These are phyloP conservation scores for Phrynosoma platyrhinos DNA, from an alignment of 2,113 vertebrate genomes.

Conservation along the genomic window DNA sequence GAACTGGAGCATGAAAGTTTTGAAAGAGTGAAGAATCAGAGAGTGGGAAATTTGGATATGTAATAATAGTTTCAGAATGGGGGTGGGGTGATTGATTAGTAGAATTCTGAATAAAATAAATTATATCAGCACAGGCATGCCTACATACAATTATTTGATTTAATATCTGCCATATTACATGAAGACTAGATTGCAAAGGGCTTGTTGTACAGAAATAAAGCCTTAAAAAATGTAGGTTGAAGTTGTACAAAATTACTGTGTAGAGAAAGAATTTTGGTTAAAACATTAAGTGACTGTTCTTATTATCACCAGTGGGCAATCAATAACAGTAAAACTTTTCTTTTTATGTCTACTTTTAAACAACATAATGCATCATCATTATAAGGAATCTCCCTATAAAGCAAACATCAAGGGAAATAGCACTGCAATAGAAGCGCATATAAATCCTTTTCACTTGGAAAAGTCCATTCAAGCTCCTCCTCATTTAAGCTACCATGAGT, in stretches of 20 bases:
- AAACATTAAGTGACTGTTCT: background rate
- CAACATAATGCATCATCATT: background rate
- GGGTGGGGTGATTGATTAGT: slow-evolving; percentile 31
- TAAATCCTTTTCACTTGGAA: background rate
- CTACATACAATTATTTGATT: slow-evolving; percentile 48
- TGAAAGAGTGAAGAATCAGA: slow-evolving; percentile 5
- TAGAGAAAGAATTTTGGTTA: slow-evolving; percentile 13
- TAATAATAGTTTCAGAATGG: background rate
- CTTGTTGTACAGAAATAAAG: slow-evolving; percentile 11
- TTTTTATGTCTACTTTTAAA: background rate
- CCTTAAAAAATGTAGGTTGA: background rate
- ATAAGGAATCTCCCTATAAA: background rate
- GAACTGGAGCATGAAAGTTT: slow-evolving; percentile 7
- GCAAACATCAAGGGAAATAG: background rate
- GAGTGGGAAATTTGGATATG: slow-evolving; percentile 2
- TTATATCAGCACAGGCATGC: slow-evolving; percentile 40
- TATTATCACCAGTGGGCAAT: background rate
- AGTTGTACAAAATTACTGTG: slow-evolving; percentile 31
- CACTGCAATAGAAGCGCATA: background rate
- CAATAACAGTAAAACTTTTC: background rate
- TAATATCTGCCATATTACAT: slow-evolving; percentile 32
- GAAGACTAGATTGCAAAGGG: slow-evolving; percentile 30
- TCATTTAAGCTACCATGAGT: background rate
- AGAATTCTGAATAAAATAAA: slow-evolving; percentile 42
- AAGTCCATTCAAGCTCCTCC: background rate